Conservation (phyloP, 92 coral and sea anemone genomes). For the Porites rus region DNA sequence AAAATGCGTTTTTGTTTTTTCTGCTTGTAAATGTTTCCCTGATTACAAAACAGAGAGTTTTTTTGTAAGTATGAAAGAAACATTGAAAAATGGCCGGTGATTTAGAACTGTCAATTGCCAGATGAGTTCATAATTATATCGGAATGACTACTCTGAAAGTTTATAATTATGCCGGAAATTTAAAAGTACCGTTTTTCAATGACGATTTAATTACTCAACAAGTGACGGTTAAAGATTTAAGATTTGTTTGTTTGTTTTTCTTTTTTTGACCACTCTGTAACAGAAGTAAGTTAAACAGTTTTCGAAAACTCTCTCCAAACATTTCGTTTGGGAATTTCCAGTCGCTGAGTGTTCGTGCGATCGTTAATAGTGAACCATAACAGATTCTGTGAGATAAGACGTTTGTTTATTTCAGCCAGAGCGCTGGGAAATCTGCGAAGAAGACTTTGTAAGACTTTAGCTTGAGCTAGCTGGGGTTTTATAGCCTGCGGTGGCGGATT, state of each 20-base stretch:
- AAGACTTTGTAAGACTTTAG: constrained; percentile 22
- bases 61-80: too few relatives aligned
- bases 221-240: neutral
- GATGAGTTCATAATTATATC: too few relatives aligned
- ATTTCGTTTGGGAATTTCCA: too few relatives aligned
- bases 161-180: too few relatives aligned
- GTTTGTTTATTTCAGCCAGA: constrained; percentile 57
- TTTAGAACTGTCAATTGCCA: too few relatives aligned
- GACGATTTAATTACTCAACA: neutral
- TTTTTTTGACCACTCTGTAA: neutral
- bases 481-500: constrained; percentile 11
- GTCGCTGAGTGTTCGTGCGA: neutral
- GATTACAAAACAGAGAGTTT: too few relatives aligned
- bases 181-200: too few relatives aligned
- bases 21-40: too few relatives aligned
- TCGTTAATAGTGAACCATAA: constrained; percentile 37
- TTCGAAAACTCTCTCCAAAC: neutral
- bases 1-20: too few relatives aligned
- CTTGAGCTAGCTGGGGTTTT: constrained; percentile 10
- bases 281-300: neutral
- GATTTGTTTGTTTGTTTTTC: neutral
- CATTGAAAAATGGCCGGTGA: too few relatives aligned
- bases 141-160: too few relatives aligned
- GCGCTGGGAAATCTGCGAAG: constrained; percentile 48
- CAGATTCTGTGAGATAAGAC: constrained; percentile 50